Percentiles rank a stretch among this genome's conserved stretches.
Evolutionary conservation across 2,888 invertebrate species (phyloP).

Genomic region (Galerucella pusilla): DNA sequence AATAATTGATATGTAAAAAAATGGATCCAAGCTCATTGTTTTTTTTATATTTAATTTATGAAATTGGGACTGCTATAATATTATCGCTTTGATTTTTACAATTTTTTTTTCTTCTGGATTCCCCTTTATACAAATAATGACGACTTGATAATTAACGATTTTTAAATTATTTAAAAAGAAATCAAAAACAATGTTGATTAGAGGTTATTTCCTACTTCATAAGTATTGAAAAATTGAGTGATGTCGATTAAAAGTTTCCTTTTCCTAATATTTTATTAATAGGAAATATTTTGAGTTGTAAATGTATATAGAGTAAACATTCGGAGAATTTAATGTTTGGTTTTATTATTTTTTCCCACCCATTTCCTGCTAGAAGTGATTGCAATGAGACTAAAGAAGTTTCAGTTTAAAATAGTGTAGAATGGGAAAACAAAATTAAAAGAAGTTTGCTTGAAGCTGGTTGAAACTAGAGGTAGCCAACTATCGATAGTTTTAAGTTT

Average conservation of each 20-base stretch:
- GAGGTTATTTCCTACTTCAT: slow-evolving; percentile 29
- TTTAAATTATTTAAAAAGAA: too few relatives aligned
- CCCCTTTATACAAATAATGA: too few relatives aligned
- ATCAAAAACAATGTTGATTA: not conserved
- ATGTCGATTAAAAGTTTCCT: slow-evolving; percentile 42
- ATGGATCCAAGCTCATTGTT: not conserved
- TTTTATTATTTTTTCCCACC: not conserved
- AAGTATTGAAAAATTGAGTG: slow-evolving; percentile 38
- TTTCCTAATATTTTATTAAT: slow-evolving; percentile 43
- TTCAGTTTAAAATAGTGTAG: too few relatives aligned
- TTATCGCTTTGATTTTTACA: slow-evolving; percentile 8
- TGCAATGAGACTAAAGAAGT: too few relatives aligned
- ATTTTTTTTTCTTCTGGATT: slow-evolving; percentile 24
- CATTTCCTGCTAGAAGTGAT: not conserved
- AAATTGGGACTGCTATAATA: slow-evolving; percentile 29
- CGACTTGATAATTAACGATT: too few relatives aligned
- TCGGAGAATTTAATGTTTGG: slow-evolving; percentile 35
- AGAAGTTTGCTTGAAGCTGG: too few relatives aligned
- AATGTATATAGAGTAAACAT: slow-evolving; percentile 48
- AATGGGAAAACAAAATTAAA: too few relatives aligned
- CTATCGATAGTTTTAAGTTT: too few relatives aligned
- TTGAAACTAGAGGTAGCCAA: too few relatives aligned
- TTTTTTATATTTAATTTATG: slow-evolving; percentile 20
- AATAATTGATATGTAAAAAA: too few relatives aligned
- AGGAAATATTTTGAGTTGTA: slow-evolving; percentile 46